Evolutionary conservation across 2,888 invertebrate genomes (phyloP), one percentile per base, ranked within the genome.

Genomic region (Argyresthia goedartella): DNA sequence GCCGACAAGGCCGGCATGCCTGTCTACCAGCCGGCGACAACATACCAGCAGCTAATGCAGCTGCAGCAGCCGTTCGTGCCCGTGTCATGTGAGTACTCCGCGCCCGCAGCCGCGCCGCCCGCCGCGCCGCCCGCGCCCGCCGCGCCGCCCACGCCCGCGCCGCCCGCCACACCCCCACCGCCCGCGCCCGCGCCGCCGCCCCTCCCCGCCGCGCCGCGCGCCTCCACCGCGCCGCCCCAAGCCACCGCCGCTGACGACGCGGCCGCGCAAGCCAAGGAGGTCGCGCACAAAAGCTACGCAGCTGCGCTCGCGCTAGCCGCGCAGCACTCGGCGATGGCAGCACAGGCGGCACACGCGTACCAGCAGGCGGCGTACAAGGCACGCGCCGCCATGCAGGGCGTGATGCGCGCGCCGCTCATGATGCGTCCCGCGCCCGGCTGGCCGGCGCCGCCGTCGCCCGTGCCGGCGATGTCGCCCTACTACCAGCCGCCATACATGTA

Each of bases 61-160:
- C 91, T 95, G 74, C 91, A 93, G 89, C 95, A 96, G 92, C 96
- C 96, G 87, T 96, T 95, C 91, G 96, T 96, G 92, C 96, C 96
- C 92, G 96, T 96, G 90, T 96, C 97, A 94, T 97, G 96, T 97
- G 96, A 97, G 96, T 96, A 94, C 93, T 90, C 91, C 89, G 90
- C 89, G 88, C 90, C 91, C 85, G 89, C 90, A 60, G 63, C 62
- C 57, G 66, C 62, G 46, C 52, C 63, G 50, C 64, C 68, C 54
- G 60, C 72, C 53, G 68, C 64, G 50, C 62, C 69, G 61, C 61
- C 63, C 57, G 66, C 61, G 60, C 65, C 58, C 33, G 91, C 90
- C 49, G 78, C 91, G 41, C 73, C 91, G 57, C 91, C 62, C 56
- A 60, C 64, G 55, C 60, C 61, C 57, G 65, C 55, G 62, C 66